Conservation (phyloP, 2,113 vertebrate species). For the rat (Rattus norvegicus) region DNA sequence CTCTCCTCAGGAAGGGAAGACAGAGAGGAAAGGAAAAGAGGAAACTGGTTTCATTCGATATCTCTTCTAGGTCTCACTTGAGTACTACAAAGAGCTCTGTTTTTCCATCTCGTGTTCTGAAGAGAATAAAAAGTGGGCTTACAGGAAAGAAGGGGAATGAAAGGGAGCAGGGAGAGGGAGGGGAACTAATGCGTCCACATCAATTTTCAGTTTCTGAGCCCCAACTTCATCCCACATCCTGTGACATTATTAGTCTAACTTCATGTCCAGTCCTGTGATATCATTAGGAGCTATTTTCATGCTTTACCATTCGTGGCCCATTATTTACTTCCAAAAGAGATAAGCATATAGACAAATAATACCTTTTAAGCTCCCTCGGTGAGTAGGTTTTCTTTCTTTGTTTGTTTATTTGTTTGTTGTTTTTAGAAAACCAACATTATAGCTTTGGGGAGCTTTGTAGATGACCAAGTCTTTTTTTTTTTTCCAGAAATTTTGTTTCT, state of each 20-base stretch:
- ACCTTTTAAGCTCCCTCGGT: background rate
- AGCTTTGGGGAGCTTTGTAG: background rate
- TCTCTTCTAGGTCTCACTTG: background rate
- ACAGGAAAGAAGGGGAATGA: background rate
- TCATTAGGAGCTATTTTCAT: background rate
- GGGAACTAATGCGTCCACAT: background rate
- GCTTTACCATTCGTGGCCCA: background rate
- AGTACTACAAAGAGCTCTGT: background rate
- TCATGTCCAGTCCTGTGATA: background rate
- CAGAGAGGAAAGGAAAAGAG: background rate
- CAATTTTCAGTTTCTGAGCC: background rate
- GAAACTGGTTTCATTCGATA: background rate
- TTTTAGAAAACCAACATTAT: background rate
- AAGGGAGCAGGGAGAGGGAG: background rate
- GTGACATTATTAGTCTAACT: background rate
- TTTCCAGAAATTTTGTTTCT: background rate
- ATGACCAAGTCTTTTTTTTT: background rate
- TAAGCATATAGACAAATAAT: background rate
- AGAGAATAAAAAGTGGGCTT: background rate
- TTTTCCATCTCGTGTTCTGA: slow-evolving; percentile 2
- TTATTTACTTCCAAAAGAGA: slow-evolving; percentile 13
- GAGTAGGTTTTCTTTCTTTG: no score
- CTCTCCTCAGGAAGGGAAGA: background rate
- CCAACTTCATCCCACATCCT: background rate
- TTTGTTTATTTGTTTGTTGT: no score